A percentile compares a stretch with the other conserved stretches of the same genome.
Evolutionary conservation across 2,797 vertebrate species (phyloP).

Genomic region (Ataeniobius toweri): DNA sequence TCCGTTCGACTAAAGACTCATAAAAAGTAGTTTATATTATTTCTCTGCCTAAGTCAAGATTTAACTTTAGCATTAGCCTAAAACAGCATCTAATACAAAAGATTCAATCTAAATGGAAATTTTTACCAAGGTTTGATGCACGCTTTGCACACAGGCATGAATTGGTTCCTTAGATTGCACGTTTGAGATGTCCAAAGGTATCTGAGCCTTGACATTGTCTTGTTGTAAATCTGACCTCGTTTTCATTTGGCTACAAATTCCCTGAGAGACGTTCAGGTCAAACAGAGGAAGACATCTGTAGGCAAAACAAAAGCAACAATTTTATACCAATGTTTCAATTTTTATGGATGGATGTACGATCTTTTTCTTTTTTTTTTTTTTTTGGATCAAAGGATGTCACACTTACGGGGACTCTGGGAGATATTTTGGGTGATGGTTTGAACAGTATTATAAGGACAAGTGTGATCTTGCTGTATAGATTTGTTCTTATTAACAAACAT

Average conservation of each 20-base stretch:
- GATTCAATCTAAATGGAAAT: background rate
- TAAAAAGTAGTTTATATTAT: background rate
- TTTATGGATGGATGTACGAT: background rate
- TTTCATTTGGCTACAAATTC: background rate
- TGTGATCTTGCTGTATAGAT: background rate
- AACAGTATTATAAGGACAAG: background rate
- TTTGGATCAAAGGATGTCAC: background rate
- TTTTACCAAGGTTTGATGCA: background rate
- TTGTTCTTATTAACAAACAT: slow-evolving; percentile 13
- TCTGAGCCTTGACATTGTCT: background rate
- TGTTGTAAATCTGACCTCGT: background rate
- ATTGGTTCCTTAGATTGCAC: background rate
- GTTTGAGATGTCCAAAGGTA: background rate
- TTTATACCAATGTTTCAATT: background rate
- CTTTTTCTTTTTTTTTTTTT: background rate
- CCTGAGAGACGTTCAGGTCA: background rate
- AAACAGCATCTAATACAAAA: background rate
- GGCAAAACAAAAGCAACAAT: background rate
- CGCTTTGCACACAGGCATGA: background rate
- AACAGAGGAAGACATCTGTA: background rate
- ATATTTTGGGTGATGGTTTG: background rate
- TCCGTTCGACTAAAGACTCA: background rate
- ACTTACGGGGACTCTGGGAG: background rate
- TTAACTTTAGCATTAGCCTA: background rate
- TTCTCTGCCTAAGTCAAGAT: background rate